A percentile compares a stretch with the other conserved stretches of the same genome.
Conservation (phyloP, 2,797 vertebrate genomes). For the Darevskia nairensis region DNA sequence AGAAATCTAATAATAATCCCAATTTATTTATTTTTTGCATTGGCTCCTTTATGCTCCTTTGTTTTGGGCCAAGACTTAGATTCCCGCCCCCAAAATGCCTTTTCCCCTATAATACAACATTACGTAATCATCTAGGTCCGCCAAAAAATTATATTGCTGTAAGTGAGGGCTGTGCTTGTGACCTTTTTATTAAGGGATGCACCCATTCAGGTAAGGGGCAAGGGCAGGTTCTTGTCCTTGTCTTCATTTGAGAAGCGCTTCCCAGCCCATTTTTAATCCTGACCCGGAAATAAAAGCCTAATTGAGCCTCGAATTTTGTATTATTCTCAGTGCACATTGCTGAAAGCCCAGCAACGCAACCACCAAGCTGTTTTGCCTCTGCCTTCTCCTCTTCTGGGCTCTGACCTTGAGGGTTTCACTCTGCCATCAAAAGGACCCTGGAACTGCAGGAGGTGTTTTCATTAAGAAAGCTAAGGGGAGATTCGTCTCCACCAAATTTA, state of each 20-base stretch:
- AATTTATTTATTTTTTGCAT: slow-evolving; percentile 20
- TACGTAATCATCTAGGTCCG: slow-evolving; percentile 12
- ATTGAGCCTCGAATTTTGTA: not conserved
- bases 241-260: not conserved
- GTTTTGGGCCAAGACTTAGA: slow-evolving; percentile 30
- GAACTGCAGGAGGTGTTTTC: not conserved
- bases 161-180: not conserved
- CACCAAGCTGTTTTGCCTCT: too few relatives aligned
- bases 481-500: not conserved
- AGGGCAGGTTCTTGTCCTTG: too few relatives aligned
- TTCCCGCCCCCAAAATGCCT: slow-evolving; percentile 22
- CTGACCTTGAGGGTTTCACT: not conserved
- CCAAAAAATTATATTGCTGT: not conserved
- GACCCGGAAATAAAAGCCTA: not conserved
- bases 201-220: not conserved
- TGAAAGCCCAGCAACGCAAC: not conserved
- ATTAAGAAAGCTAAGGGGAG: not conserved
- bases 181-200: not conserved
- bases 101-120: slow-evolving; percentile 33
- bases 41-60: not conserved
- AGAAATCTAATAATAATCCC: slow-evolving; percentile 38
- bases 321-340: not conserved
- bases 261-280: not conserved
- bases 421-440: not conserved
- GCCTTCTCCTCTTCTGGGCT: not conserved